Evolutionary conservation across 2,797 vertebrate species (phyloP), one percentile per base, ranked within the genome.

Genomic region (Phalloptychus januarius): DNA sequence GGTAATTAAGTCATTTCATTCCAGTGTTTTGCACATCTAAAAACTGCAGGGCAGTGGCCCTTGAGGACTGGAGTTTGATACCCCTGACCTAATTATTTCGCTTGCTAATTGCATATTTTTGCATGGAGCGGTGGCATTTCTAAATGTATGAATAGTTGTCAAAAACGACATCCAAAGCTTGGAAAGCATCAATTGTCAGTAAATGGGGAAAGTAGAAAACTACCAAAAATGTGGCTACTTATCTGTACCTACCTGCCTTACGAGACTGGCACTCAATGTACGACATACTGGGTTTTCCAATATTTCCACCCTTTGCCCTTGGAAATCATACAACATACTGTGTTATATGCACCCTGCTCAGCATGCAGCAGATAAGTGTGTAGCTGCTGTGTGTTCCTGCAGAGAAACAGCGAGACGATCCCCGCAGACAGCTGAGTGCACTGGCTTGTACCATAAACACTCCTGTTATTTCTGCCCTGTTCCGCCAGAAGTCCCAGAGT

Each of bases 401-500:
- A 75, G 61, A 78, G 63, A 67, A 67, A 40, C 36, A 25, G 73
- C 11, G 48, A 58, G 67, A 52, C 46, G 65, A 67, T 84, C 81
- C 83, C 83, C 74, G 45, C 81, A 80, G 82, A 84, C 81, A 18
- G 63, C 31, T 0, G 42, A 82, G 23, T 76, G 83, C 78, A 73
- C 0, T 73, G 45, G 54, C 79, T 76, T 70, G 70, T 81, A 61
- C 72, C 31, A 0, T 82, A 84, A 86, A 88, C 78, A 76, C 75
- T 77, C 77, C 33, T 82, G 58, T 88, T 80, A 83, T 81, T 84
- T 84, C 79, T 56, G 44, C 85, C 42, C 0, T 0, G 6, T 25
- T 78, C 85, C 36, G 81, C 58, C 33, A 78, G 69, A 83, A 86
- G 79, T 71, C 46, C 71, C 6, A 25, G 44, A 86, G 77, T 79